phyloP scores from a whole-genome alignment of 2,888 invertebrate species.

The Andrena praecox region DNA sequence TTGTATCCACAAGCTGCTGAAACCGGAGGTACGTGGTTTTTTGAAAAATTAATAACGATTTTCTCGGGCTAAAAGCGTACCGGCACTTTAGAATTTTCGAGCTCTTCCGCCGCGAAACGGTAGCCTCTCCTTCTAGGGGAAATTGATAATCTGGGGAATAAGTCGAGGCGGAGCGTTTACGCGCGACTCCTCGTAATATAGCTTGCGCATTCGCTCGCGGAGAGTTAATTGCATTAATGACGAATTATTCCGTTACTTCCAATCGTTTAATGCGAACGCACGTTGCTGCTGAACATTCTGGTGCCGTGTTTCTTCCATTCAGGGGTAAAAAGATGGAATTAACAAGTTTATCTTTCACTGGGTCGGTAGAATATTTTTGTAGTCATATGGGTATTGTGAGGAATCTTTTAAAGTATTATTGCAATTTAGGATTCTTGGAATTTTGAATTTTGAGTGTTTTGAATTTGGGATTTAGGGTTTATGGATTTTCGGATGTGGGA shows the following conservation, averaged over 20 bases:
- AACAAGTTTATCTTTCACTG: too few relatives aligned
- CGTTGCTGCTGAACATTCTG: not conserved
- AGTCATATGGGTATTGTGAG: too few relatives aligned
- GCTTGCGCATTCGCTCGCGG: not conserved
- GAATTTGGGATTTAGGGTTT: not conserved
- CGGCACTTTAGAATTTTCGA: too few relatives aligned
- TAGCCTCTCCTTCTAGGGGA: not conserved
- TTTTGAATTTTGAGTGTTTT: not conserved
- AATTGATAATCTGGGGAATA: not conserved
- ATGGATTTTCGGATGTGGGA: not conserved
- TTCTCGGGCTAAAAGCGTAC: not conserved
- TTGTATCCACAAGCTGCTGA: conserved; percentile 79
- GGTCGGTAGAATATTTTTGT: too few relatives aligned
- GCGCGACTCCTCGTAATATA: not conserved
- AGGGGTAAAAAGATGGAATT: too few relatives aligned
- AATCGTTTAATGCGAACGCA: not conserved
- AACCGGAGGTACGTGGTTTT: conserved; percentile 73
- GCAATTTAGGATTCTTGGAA: not conserved
- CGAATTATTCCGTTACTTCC: not conserved
- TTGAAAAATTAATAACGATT: not conserved
- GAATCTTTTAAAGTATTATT: not conserved
- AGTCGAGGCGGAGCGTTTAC: not conserved
- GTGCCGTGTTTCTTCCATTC: not conserved
- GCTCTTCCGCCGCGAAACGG: too few relatives aligned
- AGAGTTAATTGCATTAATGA: not conserved